A percentile compares a stretch with the other conserved stretches of the same genome.
Conservation (phyloP, 2,888 invertebrate genomes). For the Macrophya annulata region DNA sequence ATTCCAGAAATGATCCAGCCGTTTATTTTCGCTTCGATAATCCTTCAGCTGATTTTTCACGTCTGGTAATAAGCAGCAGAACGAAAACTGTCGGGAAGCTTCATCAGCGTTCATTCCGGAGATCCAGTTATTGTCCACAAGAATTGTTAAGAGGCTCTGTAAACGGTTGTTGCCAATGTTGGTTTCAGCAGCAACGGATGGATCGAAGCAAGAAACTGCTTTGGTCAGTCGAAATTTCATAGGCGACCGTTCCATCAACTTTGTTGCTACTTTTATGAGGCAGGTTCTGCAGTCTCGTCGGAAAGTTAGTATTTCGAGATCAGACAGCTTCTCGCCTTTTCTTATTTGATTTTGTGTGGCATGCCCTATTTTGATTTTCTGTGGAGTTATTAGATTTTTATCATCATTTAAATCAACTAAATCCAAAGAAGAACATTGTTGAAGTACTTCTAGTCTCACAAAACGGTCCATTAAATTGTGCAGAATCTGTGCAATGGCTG, state of each 20-base stretch:
- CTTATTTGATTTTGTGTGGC: neutral
- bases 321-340: conserved; percentile 24
- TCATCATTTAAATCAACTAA: conserved; percentile 30
- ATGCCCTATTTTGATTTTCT: conserved; percentile 30
- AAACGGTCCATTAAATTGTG: conserved; percentile 33
- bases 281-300: conserved; percentile 32
- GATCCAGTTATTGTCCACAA: conserved; percentile 30
- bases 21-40: neutral
- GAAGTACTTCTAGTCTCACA: neutral
- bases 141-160: conserved; percentile 20
- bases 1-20: conserved; percentile 23
- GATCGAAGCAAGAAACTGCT: conserved; percentile 39
- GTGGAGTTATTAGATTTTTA: conserved; percentile 6
- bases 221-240: conserved; percentile 27
- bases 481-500: conserved; percentile 1
- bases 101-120: conserved; percentile 24
- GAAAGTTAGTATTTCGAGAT: conserved; percentile 41
- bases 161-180: conserved; percentile 22
- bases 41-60: conserved; percentile 11
- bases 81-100: conserved; percentile 33
- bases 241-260: conserved; percentile 35
- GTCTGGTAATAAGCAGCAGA: neutral
- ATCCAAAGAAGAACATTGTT: conserved; percentile 31
- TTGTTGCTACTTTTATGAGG: conserved; percentile 1
- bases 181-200: conserved; percentile 5